phyloP scores from a whole-genome alignment of 2,888 invertebrate genomes.

The Lydus trimaculatus region DNA sequence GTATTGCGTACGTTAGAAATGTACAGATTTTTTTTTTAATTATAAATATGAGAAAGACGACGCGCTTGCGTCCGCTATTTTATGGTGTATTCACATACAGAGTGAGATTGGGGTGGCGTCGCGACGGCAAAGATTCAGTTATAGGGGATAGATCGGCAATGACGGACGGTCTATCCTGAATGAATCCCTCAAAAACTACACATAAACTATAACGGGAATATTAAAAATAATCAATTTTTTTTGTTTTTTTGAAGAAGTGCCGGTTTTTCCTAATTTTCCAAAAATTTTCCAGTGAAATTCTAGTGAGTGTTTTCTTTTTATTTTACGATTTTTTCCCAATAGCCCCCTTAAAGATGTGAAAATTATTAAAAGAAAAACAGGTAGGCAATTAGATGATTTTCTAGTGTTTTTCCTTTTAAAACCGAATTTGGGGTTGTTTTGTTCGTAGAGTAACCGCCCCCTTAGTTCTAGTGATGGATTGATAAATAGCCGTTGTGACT shows the following conservation, averaged over 20 bases:
- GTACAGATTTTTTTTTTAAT: neutral
- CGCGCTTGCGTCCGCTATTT: constrained; percentile 30
- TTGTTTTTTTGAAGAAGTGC: constrained; percentile 1
- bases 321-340: neutral
- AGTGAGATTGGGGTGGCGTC: constrained; percentile 24
- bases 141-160: constrained; percentile 22
- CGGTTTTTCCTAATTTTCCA: neutral
- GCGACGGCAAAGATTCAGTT: constrained; percentile 28
- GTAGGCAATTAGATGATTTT: constrained; percentile 5
- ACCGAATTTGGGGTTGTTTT: neutral
- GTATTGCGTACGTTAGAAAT: too few relatives aligned
- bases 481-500: constrained; percentile 14
- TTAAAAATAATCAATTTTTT: too few relatives aligned
- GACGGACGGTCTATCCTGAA: constrained; percentile 7
- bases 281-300: neutral
- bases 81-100: constrained; percentile 9
- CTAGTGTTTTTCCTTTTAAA: neutral
- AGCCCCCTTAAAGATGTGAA: neutral
- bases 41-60: neutral
- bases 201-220: neutral
- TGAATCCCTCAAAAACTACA: neutral
- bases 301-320: neutral
- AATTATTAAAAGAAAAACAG: neutral
- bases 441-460: neutral
- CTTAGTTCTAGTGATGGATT: constrained; percentile 7